Conservation (phyloP, 2,797 vertebrate genomes). For the Loriculus beryllinus region DNA sequence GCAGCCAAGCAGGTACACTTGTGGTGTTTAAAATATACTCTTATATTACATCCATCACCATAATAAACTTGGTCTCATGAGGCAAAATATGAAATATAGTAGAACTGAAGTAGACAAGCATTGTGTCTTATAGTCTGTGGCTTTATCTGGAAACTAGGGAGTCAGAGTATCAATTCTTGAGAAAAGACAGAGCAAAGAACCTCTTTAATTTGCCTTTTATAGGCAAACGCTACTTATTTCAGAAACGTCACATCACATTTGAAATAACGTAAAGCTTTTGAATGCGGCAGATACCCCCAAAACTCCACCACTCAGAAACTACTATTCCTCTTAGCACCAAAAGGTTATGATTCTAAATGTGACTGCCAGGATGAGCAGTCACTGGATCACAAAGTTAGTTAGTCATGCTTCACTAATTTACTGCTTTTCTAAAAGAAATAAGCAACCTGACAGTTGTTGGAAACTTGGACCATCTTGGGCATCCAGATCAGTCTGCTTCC, state of each 20-base stretch:
- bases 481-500: not conserved
- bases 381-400: not conserved
- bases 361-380: not conserved
- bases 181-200: not conserved
- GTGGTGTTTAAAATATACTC: not conserved
- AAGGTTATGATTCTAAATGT: not conserved
- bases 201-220: not conserved
- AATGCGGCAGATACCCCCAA: not conserved
- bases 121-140: not conserved
- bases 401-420: conserved; percentile 33
- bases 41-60: not conserved
- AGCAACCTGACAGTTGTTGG: conserved; percentile 21
- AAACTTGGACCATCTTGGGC: conserved; percentile 21
- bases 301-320: not conserved
- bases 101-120: not conserved
- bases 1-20: conserved; percentile 10
- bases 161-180: not conserved
- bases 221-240: not conserved
- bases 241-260: not conserved
- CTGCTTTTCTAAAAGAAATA: conserved; percentile 40
- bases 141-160: not conserved
- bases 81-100: conserved; percentile 1
- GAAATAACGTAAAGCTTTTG: not conserved
- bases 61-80: not conserved
- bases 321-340: not conserved